Evolutionary conservation across 2,888 invertebrate species (phyloP).

Genomic region (Scaptomyza tumidula): DNA sequence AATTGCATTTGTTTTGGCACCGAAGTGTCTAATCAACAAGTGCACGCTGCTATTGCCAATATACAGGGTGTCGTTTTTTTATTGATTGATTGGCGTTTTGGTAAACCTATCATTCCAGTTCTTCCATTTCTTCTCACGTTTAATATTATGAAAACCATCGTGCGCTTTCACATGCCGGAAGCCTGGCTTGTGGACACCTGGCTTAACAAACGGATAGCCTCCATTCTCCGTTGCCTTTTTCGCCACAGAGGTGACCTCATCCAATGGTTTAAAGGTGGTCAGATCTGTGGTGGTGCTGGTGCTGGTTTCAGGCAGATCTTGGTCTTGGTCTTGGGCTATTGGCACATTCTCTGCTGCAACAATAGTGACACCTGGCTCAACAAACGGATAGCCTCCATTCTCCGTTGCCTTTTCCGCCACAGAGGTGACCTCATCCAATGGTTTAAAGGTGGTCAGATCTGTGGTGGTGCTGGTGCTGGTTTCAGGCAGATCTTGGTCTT

Average conservation of each 20-base stretch:
- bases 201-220: constrained; percentile 27
- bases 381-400: constrained; percentile 39
- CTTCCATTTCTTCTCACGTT: constrained; percentile 34
- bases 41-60: constrained; percentile 16
- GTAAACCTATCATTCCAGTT: constrained; percentile 58
- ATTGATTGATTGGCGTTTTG: constrained; percentile 3
- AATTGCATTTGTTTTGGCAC: constrained; percentile 40
- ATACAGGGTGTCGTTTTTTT: constrained; percentile 35
- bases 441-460: constrained; percentile 29
- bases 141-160: constrained; percentile 56
- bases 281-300: constrained; percentile 23
- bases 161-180: constrained; percentile 44
- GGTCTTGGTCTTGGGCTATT: too few species aligned
- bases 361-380: constrained; percentile 12
- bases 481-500: too few species aligned
- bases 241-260: background rate
- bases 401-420: background rate
- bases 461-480: constrained; percentile 2
- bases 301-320: too few species aligned
- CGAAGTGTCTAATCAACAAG: constrained; percentile 28
- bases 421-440: background rate
- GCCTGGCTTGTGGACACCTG: constrained; percentile 2
- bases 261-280: constrained; percentile 13
- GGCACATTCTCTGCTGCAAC: too few species aligned
- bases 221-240: constrained; percentile 25